These are phyloP conservation scores for Leptinotarsa undecemlineata DNA, from an alignment of 1,140 invertebrate species.

Conservation along the genomic window DNA sequence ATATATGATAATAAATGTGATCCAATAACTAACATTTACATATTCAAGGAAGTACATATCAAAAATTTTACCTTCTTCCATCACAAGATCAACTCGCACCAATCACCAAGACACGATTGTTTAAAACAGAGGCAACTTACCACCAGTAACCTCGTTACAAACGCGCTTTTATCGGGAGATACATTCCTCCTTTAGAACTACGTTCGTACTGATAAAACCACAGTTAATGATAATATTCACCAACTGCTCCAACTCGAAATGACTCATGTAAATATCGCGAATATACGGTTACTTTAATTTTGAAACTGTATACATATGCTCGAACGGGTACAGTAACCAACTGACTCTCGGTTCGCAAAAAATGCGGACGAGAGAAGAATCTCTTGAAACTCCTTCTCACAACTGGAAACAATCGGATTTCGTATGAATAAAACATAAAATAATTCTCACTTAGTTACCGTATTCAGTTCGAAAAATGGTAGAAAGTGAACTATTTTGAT, in stretches of 20 bases:
- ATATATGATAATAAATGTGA: too few species aligned
- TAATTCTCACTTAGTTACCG: not conserved
- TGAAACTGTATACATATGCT: slow-evolving; percentile 19
- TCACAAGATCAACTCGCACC: not conserved
- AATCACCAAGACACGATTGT: not conserved
- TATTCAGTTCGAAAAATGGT: not conserved
- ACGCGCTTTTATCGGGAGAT: not conserved
- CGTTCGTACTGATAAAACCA: slow-evolving; percentile 21
- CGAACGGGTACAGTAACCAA: slow-evolving; percentile 12
- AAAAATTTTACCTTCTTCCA: not conserved
- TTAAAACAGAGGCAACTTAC: not conserved
- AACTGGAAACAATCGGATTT: not conserved
- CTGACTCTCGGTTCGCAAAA: slow-evolving; percentile 8
- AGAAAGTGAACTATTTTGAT: slow-evolving; percentile 3
- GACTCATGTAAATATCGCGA: slow-evolving; percentile 14
- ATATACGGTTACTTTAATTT: slow-evolving; percentile 12
- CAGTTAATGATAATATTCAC: slow-evolving; percentile 16
- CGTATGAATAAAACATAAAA: slow-evolving; percentile 2
- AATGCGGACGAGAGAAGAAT: slow-evolving; percentile 5
- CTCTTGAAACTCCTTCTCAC: not conserved
- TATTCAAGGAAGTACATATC: too few species aligned
- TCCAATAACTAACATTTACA: too few species aligned
- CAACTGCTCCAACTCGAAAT: slow-evolving; percentile 14
- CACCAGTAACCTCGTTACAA: not conserved
- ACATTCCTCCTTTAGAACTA: slow-evolving; percentile 16